phyloP scores from a whole-genome alignment of 2,113 vertebrate species.

The Ailuropoda melanoleuca region DNA sequence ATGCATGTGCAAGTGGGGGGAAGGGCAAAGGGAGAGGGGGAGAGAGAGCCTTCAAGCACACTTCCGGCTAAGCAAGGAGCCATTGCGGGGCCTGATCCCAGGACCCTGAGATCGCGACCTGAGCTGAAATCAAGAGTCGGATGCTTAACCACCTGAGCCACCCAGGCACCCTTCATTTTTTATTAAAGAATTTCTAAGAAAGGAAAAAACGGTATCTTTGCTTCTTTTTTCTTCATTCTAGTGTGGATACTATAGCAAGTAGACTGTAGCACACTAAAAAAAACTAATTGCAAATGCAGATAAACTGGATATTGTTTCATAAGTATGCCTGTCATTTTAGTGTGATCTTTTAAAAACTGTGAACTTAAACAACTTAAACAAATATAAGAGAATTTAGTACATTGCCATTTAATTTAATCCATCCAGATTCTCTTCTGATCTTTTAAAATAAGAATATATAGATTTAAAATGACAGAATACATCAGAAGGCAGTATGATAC shows the following conservation, averaged over 20 bases:
- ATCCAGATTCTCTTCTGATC: neutral
- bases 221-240: neutral
- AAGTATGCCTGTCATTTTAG: conserved; percentile 2
- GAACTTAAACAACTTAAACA: neutral
- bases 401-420: neutral
- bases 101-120: neutral
- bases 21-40: neutral
- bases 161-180: neutral
- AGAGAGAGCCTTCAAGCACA: neutral
- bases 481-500: neutral
- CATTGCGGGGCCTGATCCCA: neutral
- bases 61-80: neutral
- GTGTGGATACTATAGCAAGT: neutral
- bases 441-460: conserved; percentile 15
- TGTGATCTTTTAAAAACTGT: conserved; percentile 9
- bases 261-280: neutral
- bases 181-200: conserved; percentile 20
- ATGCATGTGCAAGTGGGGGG: neutral
- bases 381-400: neutral
- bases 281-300: neutral
- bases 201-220: neutral
- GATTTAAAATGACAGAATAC: neutral
- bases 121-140: neutral
- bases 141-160: neutral
- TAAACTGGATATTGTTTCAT: conserved; percentile 16